Conservation (phyloP, 2,113 vertebrate species). For the Trichechus manatus region DNA sequence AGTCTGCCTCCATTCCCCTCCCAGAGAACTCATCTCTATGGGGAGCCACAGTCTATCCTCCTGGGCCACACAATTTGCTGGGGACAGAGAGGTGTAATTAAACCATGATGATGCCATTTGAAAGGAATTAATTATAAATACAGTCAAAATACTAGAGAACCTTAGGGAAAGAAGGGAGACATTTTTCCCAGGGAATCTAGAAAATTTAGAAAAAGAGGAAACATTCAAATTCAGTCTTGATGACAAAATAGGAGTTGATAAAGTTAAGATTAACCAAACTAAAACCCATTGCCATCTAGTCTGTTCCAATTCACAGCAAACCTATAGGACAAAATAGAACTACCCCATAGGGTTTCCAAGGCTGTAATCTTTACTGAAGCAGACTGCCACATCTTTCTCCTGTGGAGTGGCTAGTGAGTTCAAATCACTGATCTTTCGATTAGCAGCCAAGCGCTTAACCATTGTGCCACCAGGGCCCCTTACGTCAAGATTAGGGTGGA, state of each 20-base stretch:
- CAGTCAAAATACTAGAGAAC: background rate
- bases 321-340: no score
- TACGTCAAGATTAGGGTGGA: background rate
- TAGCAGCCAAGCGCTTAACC: no score
- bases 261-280: background rate
- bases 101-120: background rate
- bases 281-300: background rate
- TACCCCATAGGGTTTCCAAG: no score
- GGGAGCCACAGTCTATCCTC: background rate
- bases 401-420: background rate
- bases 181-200: background rate
- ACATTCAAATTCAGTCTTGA: background rate
- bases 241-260: background rate
- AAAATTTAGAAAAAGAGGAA: conserved; percentile 1
- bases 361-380: no score
- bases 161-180: background rate
- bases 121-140: background rate
- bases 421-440: no score
- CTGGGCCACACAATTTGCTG: background rate
- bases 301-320: no score
- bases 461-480: no score
- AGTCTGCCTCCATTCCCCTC: background rate
- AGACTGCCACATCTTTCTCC: background rate
- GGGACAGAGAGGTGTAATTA: background rate
- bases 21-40: background rate